These are phyloP conservation scores for Lepidurus couesii DNA, from an alignment of 1,140 invertebrate genomes.

Conservation along the genomic window DNA sequence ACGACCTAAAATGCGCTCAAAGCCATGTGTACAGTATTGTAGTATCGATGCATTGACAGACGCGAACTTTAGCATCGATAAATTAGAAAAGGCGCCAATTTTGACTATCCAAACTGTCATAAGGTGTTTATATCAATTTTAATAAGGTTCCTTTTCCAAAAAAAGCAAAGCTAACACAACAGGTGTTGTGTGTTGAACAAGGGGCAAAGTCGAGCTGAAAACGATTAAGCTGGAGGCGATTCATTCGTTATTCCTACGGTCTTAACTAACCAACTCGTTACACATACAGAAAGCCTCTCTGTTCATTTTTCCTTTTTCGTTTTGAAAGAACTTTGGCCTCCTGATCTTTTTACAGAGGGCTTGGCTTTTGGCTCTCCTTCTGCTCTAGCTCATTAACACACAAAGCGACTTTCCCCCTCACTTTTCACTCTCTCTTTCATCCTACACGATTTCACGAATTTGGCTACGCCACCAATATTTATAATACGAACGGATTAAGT, in stretches of 20 bases:
- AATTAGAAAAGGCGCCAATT: no score
- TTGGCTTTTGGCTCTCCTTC: constrained; percentile 8
- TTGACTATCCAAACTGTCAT: no score
- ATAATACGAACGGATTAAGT: no score
- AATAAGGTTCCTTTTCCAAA: no score
- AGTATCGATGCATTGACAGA: no score
- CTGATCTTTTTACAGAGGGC: constrained; percentile 12
- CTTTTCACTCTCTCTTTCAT: not conserved
- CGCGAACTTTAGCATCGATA: no score
- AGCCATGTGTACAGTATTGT: no score
- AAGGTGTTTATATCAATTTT: no score
- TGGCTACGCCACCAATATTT: no score
- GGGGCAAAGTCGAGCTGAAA: not conserved
- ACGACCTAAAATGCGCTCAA: no score
- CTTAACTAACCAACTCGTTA: constrained; percentile 14
- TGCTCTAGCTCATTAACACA: constrained; percentile 8
- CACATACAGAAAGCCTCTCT: not conserved
- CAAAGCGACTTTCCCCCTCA: constrained; percentile 12
- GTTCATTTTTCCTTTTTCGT: constrained; percentile 11
- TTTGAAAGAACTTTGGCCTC: not conserved
- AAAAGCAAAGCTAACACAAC: not conserved
- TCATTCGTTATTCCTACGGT: not conserved
- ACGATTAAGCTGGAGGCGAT: not conserved
- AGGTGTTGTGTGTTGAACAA: not conserved
- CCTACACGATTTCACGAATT: not conserved